Base-by-base conservation (phyloP, 2,888 invertebrate genomes). In the Nomada fabriciana region DNA sequence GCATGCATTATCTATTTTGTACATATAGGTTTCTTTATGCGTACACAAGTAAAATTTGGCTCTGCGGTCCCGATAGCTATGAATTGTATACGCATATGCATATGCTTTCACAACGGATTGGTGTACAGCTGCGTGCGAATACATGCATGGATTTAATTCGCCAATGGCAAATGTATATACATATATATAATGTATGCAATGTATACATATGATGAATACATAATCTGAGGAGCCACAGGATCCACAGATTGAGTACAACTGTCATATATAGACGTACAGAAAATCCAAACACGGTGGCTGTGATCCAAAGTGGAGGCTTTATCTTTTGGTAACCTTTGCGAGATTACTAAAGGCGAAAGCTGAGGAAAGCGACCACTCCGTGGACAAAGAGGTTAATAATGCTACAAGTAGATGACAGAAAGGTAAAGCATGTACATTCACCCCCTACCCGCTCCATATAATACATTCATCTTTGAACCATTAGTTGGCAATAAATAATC, bases 391-490 rank as follows among this genome's bases (percentile, higher is more conserved):
- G 67, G 50, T 43, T 63, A 20, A 72, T 74, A 68, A 87, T 88
- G 88, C 65, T 88, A 71, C 87, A 88, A 71, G 87, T 86, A 60
- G 88, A 88, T 73, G 88, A 88, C 53, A 88, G 78, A 68, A 88
- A 87, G 88, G 88, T 88, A 83, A 83, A 76, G n/a, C 20, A 55
- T 64, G 15, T 36, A 36, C 47, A 55, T 42, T 76, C 57, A 23
- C 15, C 52, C 23, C 25, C 15, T 79, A n/a, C 23, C 61, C n/a
- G 55, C n/a, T 43, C 13, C n/a, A 36, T 0, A 9, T 9, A 53
- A 53, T 18, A 25, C 23, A 65, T 61, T 23, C n/a, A 42, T 53
- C 10, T 11, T 25, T 23, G 13, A 25, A 68, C 53, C 9, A 43
- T 79, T 42, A 61, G 25, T 59, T n/a, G n/a, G 52, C 18, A 1